Conservation (phyloP, 2,113 vertebrate species). For the Puffinus mauretanicus region DNA sequence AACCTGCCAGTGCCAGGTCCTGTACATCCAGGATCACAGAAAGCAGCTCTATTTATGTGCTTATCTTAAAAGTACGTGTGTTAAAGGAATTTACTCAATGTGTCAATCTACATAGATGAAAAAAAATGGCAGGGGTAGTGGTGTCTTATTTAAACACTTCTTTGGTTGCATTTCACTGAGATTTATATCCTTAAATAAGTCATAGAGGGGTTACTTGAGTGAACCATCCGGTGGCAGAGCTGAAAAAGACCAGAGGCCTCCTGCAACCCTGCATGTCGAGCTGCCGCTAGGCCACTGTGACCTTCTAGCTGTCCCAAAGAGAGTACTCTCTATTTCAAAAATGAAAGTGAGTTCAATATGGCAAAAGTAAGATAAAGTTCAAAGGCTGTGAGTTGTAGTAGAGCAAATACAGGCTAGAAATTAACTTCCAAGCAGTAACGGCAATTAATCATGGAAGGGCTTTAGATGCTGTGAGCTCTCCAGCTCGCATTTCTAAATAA, state of each 20-base stretch:
- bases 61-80: not conserved
- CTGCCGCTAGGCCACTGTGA: not conserved
- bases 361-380: slow-evolving; percentile 1
- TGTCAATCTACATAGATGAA: not conserved
- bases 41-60: not conserved
- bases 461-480: not conserved
- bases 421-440: not conserved
- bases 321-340: not conserved
- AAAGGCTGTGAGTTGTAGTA: not conserved
- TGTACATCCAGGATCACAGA: not conserved
- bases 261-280: not conserved
- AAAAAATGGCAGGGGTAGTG: not conserved
- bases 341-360: not conserved
- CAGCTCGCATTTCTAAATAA: not conserved
- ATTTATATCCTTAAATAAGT: not conserved
- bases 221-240: not conserved
- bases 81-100: not conserved
- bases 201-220: not conserved
- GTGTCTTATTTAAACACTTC: not conserved
- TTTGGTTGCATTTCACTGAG: not conserved
- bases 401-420: not conserved
- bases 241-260: not conserved
- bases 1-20: not conserved
- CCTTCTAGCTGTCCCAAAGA: not conserved
- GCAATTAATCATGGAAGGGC: not conserved